Percentiles rank a stretch among this genome's conserved stretches.
phyloP scores from a whole-genome alignment of 1,140 invertebrate species.

The Archegozetes longisetosus region DNA sequence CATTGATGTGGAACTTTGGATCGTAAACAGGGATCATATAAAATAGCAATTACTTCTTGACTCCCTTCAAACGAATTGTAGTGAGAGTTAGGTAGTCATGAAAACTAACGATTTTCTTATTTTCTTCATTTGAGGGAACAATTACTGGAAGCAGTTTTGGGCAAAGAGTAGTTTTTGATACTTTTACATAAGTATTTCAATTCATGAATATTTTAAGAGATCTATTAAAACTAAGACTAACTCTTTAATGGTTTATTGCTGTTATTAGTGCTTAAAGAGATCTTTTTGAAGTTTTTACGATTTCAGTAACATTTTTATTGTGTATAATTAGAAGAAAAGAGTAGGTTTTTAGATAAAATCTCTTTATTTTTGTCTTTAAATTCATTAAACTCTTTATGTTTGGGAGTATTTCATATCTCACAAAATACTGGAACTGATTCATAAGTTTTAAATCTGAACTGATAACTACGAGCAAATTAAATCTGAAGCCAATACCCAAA shows the following conservation, averaged over 20 bases:
- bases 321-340: too few relatives aligned
- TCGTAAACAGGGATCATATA: background rate
- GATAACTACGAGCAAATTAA: background rate
- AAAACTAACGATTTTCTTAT: background rate
- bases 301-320: too few relatives aligned
- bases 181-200: background rate
- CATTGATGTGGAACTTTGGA: background rate
- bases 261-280: too few relatives aligned
- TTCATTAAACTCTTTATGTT: background rate
- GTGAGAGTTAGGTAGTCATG: background rate
- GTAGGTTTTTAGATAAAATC: too few relatives aligned
- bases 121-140: background rate
- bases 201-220: background rate
- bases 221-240: too few relatives aligned
- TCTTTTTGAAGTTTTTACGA: too few relatives aligned
- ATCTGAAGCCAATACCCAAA: background rate
- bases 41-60: background rate
- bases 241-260: too few relatives aligned
- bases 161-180: too few relatives aligned
- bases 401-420: background rate
- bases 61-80: background rate
- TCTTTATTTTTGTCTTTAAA: too few relatives aligned
- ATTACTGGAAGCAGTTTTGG: too few relatives aligned
- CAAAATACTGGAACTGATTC: background rate
- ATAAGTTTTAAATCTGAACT: background rate